Percentiles rank a stretch among this genome's conserved stretches.
Evolutionary conservation across 2,797 vertebrate genomes (phyloP).

Genomic region (Ambastaia sidthimunki): DNA sequence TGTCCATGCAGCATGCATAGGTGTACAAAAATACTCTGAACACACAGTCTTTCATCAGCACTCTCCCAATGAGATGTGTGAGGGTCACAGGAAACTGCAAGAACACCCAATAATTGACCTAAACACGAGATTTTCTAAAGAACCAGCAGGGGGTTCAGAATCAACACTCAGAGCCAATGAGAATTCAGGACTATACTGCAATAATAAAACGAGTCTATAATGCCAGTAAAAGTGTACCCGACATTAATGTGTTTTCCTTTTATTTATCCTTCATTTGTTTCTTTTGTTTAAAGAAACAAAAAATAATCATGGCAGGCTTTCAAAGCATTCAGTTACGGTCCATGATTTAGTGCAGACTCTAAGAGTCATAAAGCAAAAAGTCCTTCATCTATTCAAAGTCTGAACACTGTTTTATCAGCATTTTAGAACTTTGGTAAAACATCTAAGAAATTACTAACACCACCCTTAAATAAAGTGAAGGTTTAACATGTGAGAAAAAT

Average conservation of each 20-base stretch:
- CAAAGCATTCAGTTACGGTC: constrained; percentile 2
- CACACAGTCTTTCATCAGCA: neutral
- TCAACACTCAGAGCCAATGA: constrained; percentile 48
- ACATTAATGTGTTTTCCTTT: constrained; percentile 26
- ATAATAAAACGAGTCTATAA: constrained; percentile 17
- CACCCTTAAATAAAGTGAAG: constrained; percentile 2
- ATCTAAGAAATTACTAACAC: constrained; percentile 29
- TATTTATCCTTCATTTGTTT: constrained; percentile 40
- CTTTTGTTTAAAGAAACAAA: constrained; percentile 25
- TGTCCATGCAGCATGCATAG: constrained; percentile 84
- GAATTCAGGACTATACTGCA: constrained; percentile 33
- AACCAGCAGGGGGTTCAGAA: constrained; percentile 19
- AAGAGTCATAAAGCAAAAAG: constrained; percentile 34
- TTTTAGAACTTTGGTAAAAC: constrained; percentile 49
- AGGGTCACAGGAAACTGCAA: constrained; percentile 33
- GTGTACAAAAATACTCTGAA: constrained; percentile 64
- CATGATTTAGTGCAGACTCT: constrained; percentile 56
- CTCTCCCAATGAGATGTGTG: constrained; percentile 9
- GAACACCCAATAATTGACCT: constrained; percentile 25
- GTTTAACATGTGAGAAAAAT: constrained; percentile 3
- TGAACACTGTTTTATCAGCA: neutral
- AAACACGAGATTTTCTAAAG: neutral
- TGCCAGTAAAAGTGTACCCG: neutral
- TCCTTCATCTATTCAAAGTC: constrained; percentile 27
- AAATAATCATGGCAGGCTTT: constrained; percentile 26